Conservation (phyloP, 1,140 invertebrate genomes). For the Hydropsyche tenuis region DNA sequence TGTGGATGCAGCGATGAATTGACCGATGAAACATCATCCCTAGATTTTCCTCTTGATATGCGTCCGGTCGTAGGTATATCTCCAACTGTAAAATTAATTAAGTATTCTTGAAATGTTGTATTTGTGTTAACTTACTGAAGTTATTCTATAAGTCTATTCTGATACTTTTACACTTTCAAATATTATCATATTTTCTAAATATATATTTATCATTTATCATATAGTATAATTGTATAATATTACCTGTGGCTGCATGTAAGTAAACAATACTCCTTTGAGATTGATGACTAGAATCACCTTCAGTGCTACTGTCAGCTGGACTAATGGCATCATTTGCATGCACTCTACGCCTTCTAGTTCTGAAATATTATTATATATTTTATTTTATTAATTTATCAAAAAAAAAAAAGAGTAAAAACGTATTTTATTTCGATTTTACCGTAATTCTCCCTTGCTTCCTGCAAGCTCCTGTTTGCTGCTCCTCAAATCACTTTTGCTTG, state of each 20-base stretch:
- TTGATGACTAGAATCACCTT: slow-evolving; percentile 79
- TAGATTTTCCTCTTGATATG: slow-evolving; percentile 65
- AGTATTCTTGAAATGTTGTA: slow-evolving; percentile 12
- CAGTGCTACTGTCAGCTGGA: slow-evolving; percentile 71
- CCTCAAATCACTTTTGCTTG: slow-evolving; percentile 56
- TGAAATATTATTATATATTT: slow-evolving; percentile 21
- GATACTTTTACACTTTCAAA: neutral
- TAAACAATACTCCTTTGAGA: slow-evolving; percentile 82
- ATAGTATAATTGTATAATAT: neutral
- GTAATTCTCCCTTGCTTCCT: slow-evolving; percentile 50
- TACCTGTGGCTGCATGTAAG: slow-evolving; percentile 79
- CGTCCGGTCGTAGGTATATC: slow-evolving; percentile 74
- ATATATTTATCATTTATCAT: neutral
- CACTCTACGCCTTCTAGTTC: slow-evolving; percentile 52
- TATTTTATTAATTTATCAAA: no score
- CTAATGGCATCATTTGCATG: slow-evolving; percentile 54
- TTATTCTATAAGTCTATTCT: neutral
- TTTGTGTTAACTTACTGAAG: no score
- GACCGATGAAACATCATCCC: slow-evolving; percentile 72
- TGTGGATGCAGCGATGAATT: slow-evolving; percentile 69
- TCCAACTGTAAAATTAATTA: slow-evolving; percentile 64
- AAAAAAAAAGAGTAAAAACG: neutral
- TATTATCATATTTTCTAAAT: neutral
- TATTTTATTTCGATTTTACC: slow-evolving; percentile 34
- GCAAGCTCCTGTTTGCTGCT: slow-evolving; percentile 53